Percentiles rank a stretch among this genome's conserved stretches.
Conservation (phyloP, 2,113 vertebrate species). For the Ranitomeya variabilis region DNA sequence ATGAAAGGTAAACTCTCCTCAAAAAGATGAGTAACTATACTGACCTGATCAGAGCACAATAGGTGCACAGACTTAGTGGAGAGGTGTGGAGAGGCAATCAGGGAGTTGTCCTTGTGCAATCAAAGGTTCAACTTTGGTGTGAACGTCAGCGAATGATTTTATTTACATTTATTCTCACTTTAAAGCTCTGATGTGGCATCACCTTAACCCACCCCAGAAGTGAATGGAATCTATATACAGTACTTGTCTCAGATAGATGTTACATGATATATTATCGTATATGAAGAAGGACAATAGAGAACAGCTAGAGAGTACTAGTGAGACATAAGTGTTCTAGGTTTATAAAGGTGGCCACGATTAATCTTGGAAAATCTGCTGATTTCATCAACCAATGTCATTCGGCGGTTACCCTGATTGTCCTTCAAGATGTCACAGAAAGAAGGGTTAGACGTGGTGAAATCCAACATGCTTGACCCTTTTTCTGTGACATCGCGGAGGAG, state of each 20-base stretch:
- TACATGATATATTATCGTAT: too few species aligned
- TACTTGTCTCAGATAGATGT: not conserved
- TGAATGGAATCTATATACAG: not conserved
- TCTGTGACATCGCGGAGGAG: too few species aligned
- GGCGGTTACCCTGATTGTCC: too few species aligned
- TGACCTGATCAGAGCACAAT: constrained; percentile 31
- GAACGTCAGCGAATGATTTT: not conserved
- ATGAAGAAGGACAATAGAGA: too few species aligned
- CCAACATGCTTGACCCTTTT: too few species aligned
- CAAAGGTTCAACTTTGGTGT: not conserved
- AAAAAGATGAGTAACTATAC: not conserved
- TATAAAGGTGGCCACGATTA: too few species aligned
- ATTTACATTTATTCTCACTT: not conserved
- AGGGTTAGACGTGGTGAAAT: too few species aligned
- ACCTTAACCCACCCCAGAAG: not conserved
- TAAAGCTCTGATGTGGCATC: not conserved
- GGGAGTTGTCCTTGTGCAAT: not conserved
- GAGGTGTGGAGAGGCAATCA: not conserved
- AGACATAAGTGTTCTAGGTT: too few species aligned
- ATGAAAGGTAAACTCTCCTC: constrained; percentile 80
- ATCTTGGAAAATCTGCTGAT: too few species aligned
- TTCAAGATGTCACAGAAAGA: too few species aligned
- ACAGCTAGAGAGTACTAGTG: too few species aligned
- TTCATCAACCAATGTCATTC: too few species aligned
- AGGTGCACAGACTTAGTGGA: not conserved